Percentiles rank a stretch among this genome's conserved stretches.
phyloP scores from a whole-genome alignment of 2,113 vertebrate genomes.

The Crotalus tigris region DNA sequence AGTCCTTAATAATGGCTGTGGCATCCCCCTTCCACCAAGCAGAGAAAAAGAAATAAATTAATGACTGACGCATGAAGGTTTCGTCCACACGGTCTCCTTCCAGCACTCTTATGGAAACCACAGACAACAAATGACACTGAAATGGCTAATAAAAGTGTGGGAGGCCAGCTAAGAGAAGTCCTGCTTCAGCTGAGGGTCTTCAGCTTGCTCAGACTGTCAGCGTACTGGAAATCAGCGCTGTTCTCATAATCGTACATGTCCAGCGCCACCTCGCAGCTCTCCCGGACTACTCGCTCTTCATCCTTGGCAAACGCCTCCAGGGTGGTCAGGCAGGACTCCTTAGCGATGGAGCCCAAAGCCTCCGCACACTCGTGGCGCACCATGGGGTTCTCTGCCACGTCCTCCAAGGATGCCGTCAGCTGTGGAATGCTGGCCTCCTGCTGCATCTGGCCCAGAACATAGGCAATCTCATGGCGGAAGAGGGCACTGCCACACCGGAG shows the following conservation, averaged over 20 bases:
- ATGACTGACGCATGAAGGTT: no score
- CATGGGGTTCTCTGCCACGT: slow-evolving; percentile 80
- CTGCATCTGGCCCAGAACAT: slow-evolving; percentile 92
- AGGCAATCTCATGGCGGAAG: slow-evolving; percentile 92
- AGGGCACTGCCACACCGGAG: slow-evolving; percentile 81
- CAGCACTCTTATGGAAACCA: not conserved
- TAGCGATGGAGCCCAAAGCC: slow-evolving; percentile 89
- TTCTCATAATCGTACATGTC: slow-evolving; percentile 88
- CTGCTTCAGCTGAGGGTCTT: not conserved
- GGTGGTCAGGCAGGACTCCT: slow-evolving; percentile 77
- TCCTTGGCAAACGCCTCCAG: slow-evolving; percentile 73
- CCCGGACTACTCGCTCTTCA: slow-evolving; percentile 85
- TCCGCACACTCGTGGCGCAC: slow-evolving; percentile 94
- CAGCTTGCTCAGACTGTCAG: slow-evolving; percentile 74
- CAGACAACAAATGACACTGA: accelerated
- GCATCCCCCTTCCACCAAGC: not conserved
- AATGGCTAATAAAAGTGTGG: accelerated
- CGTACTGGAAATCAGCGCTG: slow-evolving; percentile 84
- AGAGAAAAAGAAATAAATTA: not conserved
- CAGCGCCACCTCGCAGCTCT: slow-evolving; percentile 93
- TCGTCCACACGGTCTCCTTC: not conserved
- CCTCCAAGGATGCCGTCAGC: slow-evolving; percentile 69
- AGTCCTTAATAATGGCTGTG: no score
- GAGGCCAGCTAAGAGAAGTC: accelerated
- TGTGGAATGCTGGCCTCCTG: slow-evolving; percentile 80